Conservation (phyloP, 37 sponge, comb jelly and placozoan genomes). For the Eunapius fragilis region DNA sequence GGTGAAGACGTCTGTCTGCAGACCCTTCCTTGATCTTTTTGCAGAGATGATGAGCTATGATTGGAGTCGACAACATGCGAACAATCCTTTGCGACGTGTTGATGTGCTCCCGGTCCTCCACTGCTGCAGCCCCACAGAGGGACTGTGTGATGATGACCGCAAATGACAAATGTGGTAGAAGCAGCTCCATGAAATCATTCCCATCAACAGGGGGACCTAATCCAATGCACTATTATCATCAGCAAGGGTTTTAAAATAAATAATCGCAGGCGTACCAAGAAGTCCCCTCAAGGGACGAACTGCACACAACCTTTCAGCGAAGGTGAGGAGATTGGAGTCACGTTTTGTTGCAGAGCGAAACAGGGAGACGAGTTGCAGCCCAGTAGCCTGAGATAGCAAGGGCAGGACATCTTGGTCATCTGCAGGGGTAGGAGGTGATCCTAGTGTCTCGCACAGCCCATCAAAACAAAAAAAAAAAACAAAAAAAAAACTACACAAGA, state of each 20-base stretch:
- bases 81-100: neutral
- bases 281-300: neutral
- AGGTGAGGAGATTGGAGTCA: neutral
- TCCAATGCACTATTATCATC: neutral
- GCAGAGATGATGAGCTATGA: neutral
- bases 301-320: neutral
- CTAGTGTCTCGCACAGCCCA: neutral
- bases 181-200: neutral
- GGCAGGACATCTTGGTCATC: neutral
- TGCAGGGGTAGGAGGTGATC: neutral
- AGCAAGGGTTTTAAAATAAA: neutral
- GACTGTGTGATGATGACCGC: neutral
- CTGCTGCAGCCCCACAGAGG: neutral
- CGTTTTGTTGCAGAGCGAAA: neutral
- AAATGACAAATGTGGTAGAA: neutral
- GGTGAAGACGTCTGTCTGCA: neutral
- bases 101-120: neutral
- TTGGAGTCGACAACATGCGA: neutral
- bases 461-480: no score
- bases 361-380: neutral
- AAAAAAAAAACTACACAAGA: no score
- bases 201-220: neutral
- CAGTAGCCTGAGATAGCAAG: neutral
- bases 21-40: neutral
- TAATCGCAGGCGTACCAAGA: neutral